Evolutionary conservation across 2,113 vertebrate species (phyloP).

Genomic region (Anguilla rostrata): DNA sequence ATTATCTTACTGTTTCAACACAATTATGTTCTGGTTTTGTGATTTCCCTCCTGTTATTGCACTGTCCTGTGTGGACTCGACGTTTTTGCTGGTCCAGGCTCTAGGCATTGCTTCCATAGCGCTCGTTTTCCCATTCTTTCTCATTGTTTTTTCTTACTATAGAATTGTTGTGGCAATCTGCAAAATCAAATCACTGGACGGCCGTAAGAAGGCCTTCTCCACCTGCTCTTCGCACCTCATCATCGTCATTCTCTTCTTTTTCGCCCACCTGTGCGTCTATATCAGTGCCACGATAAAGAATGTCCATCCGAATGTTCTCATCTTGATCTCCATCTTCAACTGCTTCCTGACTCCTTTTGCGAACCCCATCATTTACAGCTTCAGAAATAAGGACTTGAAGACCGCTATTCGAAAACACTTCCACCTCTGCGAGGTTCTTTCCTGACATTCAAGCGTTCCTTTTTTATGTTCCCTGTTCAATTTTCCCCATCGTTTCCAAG

Average conservation of each 20-base stretch:
- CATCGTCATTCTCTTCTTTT: not conserved
- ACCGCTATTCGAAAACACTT: not conserved
- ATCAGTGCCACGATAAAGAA: not conserved
- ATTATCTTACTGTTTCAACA: slow-evolving; percentile 2
- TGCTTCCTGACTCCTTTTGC: not conserved
- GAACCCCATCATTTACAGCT: slow-evolving; percentile 11
- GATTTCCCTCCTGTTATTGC: slow-evolving; percentile 1
- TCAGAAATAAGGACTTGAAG: not conserved
- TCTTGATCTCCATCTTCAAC: slow-evolving; percentile 10
- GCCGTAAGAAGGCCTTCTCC: slow-evolving; percentile 18
- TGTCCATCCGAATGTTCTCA: not conserved
- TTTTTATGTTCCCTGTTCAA: too few species aligned
- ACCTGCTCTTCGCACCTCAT: slow-evolving; percentile 14
- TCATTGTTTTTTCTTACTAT: not conserved
- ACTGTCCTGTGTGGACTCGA: not conserved
- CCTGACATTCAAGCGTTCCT: not conserved
- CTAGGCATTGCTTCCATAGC: not conserved
- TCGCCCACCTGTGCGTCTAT: not conserved
- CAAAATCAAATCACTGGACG: slow-evolving; percentile 2
- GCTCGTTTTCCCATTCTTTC: not conserved
- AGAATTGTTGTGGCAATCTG: not conserved
- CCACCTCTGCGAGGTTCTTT: slow-evolving; percentile 15
- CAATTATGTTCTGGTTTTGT: slow-evolving; percentile 12
- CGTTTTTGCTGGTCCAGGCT: not conserved
- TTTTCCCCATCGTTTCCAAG: too few species aligned